Evolutionary conservation across 2,888 invertebrate genomes (phyloP).

Genomic region (Antheraea yamamai): DNA sequence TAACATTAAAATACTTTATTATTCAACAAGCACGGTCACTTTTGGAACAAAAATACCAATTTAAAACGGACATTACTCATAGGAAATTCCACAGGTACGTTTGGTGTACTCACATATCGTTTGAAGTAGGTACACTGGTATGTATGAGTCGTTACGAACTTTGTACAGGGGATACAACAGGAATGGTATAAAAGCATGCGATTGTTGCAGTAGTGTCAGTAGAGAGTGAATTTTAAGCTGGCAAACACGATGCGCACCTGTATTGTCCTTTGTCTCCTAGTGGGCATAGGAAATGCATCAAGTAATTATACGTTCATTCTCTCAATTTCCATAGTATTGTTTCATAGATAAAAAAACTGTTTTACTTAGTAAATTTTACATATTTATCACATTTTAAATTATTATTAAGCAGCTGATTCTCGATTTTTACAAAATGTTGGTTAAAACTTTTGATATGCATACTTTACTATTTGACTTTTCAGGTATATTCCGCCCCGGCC

Average conservation of each 20-base stretch:
- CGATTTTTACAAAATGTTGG: no score
- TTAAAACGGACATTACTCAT: no score
- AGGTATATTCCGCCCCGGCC: no score
- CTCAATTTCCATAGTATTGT: slow-evolving; percentile 5
- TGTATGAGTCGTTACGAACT: no score
- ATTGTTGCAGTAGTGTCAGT: slow-evolving; percentile 44
- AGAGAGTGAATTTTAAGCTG: slow-evolving; percentile 53
- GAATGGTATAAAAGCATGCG: slow-evolving; percentile 70
- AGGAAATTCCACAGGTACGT: no score
- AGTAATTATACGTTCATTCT: slow-evolving; percentile 38
- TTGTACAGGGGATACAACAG: slow-evolving; percentile 51
- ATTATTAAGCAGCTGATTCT: background rate
- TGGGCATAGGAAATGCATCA: slow-evolving; percentile 45
- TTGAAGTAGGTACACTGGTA: no score
- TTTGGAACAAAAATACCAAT: no score
- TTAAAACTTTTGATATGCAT: no score
- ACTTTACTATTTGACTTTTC: no score
- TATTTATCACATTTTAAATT: background rate
- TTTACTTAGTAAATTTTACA: background rate
- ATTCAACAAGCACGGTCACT: no score
- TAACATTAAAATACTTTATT: no score
- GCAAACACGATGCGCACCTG: slow-evolving; percentile 48
- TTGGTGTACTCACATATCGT: no score
- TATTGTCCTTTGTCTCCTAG: slow-evolving; percentile 45
- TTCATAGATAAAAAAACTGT: background rate